These are phyloP conservation scores for Caretta caretta DNA, from an alignment of 2,113 vertebrate species.

Conservation along the genomic window DNA sequence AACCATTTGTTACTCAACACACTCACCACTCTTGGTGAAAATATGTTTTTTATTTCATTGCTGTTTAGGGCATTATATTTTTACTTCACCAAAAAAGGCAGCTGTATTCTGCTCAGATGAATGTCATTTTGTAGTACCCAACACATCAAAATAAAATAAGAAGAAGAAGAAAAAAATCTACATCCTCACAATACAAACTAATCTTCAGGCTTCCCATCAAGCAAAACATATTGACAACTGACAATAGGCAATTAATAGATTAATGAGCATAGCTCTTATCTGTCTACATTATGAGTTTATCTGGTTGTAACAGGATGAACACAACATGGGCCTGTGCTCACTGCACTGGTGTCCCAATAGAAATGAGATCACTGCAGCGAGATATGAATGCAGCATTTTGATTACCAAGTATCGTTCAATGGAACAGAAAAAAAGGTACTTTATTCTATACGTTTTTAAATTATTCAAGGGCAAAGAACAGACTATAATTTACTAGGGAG, in stretches of 20 bases:
- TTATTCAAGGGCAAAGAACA: conserved; percentile 73
- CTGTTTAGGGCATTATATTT: conserved; percentile 22
- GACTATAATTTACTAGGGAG: conserved; percentile 64
- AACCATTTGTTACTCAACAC: not conserved
- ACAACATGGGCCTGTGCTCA: conserved; percentile 54
- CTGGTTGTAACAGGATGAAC: conserved; percentile 76
- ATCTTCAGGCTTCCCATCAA: conserved; percentile 69
- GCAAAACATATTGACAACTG: conserved; percentile 70
- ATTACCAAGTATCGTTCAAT: conserved; percentile 70
- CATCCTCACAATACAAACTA: conserved; percentile 68
- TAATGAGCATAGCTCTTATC: conserved; percentile 76
- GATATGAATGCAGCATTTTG: conserved; percentile 65
- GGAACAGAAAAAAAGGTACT: conserved; percentile 25
- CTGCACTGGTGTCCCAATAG: conserved; percentile 68
- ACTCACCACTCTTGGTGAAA: conserved; percentile 30
- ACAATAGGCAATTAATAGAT: conserved; percentile 80
- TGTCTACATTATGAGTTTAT: conserved; percentile 75
- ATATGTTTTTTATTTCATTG: not conserved
- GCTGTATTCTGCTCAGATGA: not conserved
- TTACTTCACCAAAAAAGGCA: conserved; percentile 38
- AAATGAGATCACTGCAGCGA: conserved; percentile 73
- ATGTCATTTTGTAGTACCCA: not conserved
- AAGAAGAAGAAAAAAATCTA: conserved; percentile 47
- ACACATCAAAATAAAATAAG: conserved; percentile 53
- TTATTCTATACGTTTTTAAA: conserved; percentile 64